Percentiles rank a stretch among this genome's conserved stretches.
phyloP scores from a whole-genome alignment of 2,113 vertebrate genomes.

The Cyphomyrus discorhynchus region DNA sequence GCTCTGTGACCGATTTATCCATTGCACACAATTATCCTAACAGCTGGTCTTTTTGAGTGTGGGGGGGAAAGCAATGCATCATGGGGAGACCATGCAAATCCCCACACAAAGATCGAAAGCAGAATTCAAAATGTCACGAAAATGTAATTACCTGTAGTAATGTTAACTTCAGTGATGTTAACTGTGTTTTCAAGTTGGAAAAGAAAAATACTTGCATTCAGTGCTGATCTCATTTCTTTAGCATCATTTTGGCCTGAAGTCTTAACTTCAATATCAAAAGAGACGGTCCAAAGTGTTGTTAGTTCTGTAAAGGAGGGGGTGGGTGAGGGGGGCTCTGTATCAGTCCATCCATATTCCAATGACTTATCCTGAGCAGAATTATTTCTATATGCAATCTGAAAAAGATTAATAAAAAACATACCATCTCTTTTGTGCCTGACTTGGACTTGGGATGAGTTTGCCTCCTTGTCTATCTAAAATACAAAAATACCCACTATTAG shows the following conservation, averaged over 20 bases:
- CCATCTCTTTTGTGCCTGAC: neutral
- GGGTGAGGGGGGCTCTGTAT: neutral
- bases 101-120: neutral
- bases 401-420: neutral
- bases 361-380: neutral
- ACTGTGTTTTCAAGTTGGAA: conserved; percentile 17
- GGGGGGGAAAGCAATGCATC: neutral
- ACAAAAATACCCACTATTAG: neutral
- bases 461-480: neutral
- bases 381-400: neutral
- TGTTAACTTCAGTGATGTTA: conserved; percentile 35
- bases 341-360: neutral
- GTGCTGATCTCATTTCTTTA: neutral
- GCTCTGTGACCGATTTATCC: neutral
- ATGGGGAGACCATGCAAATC: neutral
- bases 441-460: neutral
- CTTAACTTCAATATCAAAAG: neutral
- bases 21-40: neutral
- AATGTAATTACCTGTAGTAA: conserved; percentile 29
- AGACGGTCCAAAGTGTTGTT: neutral
- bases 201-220: neutral
- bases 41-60: neutral
- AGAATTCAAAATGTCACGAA: neutral
- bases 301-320: neutral
- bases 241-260: neutral